A percentile compares a stretch with the other conserved stretches of the same genome.
Evolutionary conservation across 1,140 invertebrate genomes (phyloP).

Genomic region (Drosophila auraria): DNA sequence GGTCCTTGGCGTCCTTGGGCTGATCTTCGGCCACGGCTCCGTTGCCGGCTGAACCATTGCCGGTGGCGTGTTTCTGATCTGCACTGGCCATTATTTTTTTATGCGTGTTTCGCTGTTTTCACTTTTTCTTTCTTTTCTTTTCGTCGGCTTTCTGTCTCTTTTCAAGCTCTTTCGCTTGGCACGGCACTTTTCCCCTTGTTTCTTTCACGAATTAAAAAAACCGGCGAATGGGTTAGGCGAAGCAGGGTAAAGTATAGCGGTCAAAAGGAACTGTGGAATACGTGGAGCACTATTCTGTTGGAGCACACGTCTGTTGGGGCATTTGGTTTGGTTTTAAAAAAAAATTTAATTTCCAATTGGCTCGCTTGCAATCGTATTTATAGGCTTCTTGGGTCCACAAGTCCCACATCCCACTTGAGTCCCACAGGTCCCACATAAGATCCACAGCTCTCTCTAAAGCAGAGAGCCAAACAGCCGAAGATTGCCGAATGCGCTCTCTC

Average conservation of each 20-base stretch:
- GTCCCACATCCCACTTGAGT: too few relatives aligned
- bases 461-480: background rate
- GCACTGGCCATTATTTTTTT: slow-evolving; percentile 64
- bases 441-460: too few relatives aligned
- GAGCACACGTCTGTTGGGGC: slow-evolving; percentile 38
- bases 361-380: slow-evolving; percentile 11
- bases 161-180: slow-evolving; percentile 61
- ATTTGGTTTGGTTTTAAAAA: slow-evolving; percentile 13
- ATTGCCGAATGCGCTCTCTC: background rate
- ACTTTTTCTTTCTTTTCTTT: slow-evolving; percentile 48
- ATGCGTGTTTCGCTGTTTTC: slow-evolving; percentile 31
- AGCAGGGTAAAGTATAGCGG: slow-evolving; percentile 14
- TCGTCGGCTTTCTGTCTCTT: slow-evolving; percentile 15
- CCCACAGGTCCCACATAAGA: too few relatives aligned
- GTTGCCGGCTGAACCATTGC: slow-evolving; percentile 54
- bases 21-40: slow-evolving; percentile 42
- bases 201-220: slow-evolving; percentile 68
- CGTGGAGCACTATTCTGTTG: slow-evolving; percentile 10
- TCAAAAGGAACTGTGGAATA: slow-evolving; percentile 4
- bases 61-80: slow-evolving; percentile 71
- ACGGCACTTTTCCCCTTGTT: slow-evolving; percentile 63
- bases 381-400: background rate
- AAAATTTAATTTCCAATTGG: background rate
- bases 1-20: slow-evolving; percentile 77
- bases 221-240: slow-evolving; percentile 24